These are phyloP conservation scores for Porites evermanni DNA, from an alignment of 92 coral and sea anemone species.

Conservation along the genomic window DNA sequence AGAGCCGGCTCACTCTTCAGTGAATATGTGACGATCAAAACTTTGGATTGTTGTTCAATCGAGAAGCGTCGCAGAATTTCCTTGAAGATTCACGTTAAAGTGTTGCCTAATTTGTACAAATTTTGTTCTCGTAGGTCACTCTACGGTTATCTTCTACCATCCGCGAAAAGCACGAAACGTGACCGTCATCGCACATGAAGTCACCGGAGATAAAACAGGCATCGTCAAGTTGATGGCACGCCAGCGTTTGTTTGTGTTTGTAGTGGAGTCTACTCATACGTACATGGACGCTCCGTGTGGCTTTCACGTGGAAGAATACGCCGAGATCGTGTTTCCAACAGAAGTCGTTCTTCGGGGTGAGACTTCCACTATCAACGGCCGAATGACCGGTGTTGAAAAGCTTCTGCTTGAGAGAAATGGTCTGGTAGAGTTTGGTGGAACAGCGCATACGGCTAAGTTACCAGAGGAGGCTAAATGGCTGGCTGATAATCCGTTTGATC, in stretches of 20 bases:
- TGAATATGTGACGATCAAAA: no score
- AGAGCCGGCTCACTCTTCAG: no score
- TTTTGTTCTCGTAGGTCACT: constrained; percentile 44
- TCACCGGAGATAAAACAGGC: constrained; percentile 97
- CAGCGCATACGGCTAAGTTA: constrained; percentile 93
- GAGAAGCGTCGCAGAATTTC: no score
- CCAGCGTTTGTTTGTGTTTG: constrained; percentile 89
- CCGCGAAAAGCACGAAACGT: constrained; percentile 91
- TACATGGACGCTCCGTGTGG: constrained; percentile 99
- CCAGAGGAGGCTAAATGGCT: constrained; percentile 90
- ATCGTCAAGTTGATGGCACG: constrained; percentile 80
- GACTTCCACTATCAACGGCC: constrained; percentile 82
- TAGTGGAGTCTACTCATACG: constrained; percentile 96
- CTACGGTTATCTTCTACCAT: constrained; percentile 90
- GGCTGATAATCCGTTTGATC: constrained; percentile 82
- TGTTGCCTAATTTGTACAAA: no score
- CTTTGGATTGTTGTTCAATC: no score
- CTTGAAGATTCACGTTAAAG: no score
- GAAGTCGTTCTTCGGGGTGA: constrained; percentile 97
- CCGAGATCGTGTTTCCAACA: constrained; percentile 94
- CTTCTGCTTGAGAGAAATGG: constrained; percentile 91
- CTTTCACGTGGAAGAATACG: constrained; percentile 83
- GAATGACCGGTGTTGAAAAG: constrained; percentile 94
- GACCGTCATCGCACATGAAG: constrained; percentile 93
- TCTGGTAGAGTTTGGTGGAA: constrained; percentile 73